Evolutionary conservation across 2,797 vertebrate genomes (phyloP), one percentile per base, ranked within the genome.

Genomic region (Myotis vivesi): DNA sequence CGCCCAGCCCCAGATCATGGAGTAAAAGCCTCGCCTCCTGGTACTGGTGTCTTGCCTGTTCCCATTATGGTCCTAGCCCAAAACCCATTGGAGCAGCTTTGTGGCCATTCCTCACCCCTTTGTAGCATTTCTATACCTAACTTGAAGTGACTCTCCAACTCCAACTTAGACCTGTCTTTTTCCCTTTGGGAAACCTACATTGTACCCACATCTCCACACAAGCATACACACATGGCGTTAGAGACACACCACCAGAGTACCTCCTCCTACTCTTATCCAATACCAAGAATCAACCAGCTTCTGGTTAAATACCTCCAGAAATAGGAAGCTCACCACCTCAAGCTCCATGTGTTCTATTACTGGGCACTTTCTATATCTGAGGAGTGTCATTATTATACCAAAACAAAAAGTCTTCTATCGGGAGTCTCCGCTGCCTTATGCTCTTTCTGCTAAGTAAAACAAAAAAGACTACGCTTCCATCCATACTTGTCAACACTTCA

Each of bases 321-420:
- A 80, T 25, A 94, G 49, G 10, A 79, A 41, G 11, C 7, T 94
- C 17, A 13, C 68, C 73, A n/a, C 33, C 5, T 55, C 69, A 53
- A 25, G 11, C 2, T 75, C 44, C 57, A 44, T 22, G 19, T 64
- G 23, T 44, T 68, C 38, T 36, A n/a, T 0, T 85, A 30, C 86
- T 0, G 3, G 36, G 68, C 19, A 84, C 23, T 53, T 73, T 91
- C 49, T 46, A 0, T 28, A 62, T 16, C 62, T 64, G 75, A 91
- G 28, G 64, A 49, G 25, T 33, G 8, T 89, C 69, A 53, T 57
- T 79, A 46, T 82, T 64, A 62, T 5, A 46, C 28, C n/a, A 79
- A 94, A 94, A 73, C 79, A 77, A 88, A 94, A n/a, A n/a, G 51
- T 41, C 33, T 23, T 91, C 9, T 30, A 33, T 59, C 66, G 80